Evolutionary conservation across 2,888 invertebrate genomes (phyloP).

Genomic region (Aleiodes alternator): DNA sequence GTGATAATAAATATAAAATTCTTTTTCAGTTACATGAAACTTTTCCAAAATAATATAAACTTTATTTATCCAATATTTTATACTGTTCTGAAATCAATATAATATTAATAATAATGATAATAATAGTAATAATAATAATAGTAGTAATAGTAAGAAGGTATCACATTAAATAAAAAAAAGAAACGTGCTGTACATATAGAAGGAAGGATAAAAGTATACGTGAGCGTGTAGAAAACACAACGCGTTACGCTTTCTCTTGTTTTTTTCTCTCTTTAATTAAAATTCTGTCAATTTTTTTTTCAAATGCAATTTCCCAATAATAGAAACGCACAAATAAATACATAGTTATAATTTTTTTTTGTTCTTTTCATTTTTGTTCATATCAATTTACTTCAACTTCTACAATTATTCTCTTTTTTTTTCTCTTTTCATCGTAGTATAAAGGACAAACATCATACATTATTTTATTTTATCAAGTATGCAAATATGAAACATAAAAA

Average conservation of each 20-base stretch:
- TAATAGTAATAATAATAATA: constrained; percentile 57
- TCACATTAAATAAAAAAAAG: constrained; percentile 73
- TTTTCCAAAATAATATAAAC: constrained; percentile 23
- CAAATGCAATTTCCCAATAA: constrained; percentile 53
- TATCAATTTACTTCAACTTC: constrained; percentile 2
- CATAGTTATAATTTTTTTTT: constrained; percentile 39
- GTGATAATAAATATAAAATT: too few relatives aligned
- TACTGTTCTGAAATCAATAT: constrained; percentile 21
- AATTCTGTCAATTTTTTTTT: constrained; percentile 32
- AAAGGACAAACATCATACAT: constrained; percentile 50
- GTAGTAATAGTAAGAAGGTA: constrained; percentile 66
- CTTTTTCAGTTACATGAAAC: background rate
- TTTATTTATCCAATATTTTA: constrained; percentile 31
- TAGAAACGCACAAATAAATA: constrained; percentile 36
- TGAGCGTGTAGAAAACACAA: constrained; percentile 20
- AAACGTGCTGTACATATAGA: constrained; percentile 69
- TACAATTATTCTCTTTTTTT: constrained; percentile 31
- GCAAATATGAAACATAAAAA: constrained; percentile 44
- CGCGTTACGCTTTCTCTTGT: constrained; percentile 26
- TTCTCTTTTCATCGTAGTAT: constrained; percentile 47
- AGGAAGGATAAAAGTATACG: constrained; percentile 9
- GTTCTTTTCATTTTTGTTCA: constrained; percentile 33
- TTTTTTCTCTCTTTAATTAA: constrained; percentile 33
- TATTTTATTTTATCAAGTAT: constrained; percentile 49
- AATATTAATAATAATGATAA: constrained; percentile 25